Evolutionary conservation across 2,888 invertebrate genomes (phyloP).

Genomic region (Sinelater perroti): DNA sequence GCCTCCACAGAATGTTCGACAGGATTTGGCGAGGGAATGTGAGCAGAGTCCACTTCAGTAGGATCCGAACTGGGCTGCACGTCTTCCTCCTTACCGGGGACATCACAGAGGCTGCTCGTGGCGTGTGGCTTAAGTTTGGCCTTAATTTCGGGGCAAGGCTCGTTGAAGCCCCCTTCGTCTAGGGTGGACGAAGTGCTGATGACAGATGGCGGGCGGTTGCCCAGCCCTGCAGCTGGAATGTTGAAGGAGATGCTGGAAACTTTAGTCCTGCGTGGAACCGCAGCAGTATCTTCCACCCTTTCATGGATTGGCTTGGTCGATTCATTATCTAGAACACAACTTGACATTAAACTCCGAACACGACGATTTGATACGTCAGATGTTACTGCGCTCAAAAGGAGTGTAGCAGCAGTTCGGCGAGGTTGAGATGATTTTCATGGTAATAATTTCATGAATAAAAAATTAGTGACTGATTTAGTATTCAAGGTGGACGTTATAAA

Average conservation of each 20-base stretch:
- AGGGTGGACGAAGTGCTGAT: constrained; percentile 65
- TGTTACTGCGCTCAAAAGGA: too few relatives aligned
- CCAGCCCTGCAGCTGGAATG: constrained; percentile 70
- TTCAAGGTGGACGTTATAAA: constrained; percentile 12
- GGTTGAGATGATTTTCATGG: constrained; percentile 2
- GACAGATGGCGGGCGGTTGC: constrained; percentile 72
- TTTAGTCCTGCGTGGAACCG: constrained; percentile 64
- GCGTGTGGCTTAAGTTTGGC: constrained; percentile 60
- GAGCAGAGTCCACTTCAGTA: not conserved
- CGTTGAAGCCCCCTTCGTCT: constrained; percentile 78
- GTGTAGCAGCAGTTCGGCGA: not conserved
- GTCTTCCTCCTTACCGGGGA: constrained; percentile 8
- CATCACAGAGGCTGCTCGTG: constrained; percentile 10
- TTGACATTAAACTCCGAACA: not conserved
- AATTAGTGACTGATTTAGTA: not conserved
- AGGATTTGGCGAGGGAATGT: not conserved
- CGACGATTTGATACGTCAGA: too few relatives aligned
- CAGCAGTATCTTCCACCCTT: constrained; percentile 53
- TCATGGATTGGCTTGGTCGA: constrained; percentile 49
- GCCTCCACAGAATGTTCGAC: constrained; percentile 49
- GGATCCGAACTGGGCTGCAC: not conserved
- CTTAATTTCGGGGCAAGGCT: constrained; percentile 75
- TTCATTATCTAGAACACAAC: constrained; percentile 45
- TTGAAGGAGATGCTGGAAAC: constrained; percentile 70
- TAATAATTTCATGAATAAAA: not conserved